Evolutionary conservation across 2,888 invertebrate genomes (phyloP).

Genomic region (Stenurella melanura): DNA sequence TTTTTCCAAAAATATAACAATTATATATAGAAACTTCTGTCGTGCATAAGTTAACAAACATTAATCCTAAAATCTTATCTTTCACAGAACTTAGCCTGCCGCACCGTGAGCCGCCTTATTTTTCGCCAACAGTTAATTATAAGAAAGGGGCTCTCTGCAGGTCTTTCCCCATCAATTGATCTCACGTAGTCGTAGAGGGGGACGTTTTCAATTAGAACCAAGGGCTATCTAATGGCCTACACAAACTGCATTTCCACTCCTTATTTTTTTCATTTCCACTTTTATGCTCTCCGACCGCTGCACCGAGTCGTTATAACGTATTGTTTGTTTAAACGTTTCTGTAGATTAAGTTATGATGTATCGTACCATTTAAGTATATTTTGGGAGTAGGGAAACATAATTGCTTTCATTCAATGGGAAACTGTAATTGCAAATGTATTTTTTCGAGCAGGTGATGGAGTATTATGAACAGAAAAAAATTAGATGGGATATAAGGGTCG

Average conservation of each 20-base stretch:
- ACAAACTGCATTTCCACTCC: constrained; percentile 55
- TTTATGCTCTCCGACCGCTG: constrained; percentile 50
- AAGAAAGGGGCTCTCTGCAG: constrained; percentile 45
- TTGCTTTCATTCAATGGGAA: neutral
- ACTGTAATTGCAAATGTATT: constrained; percentile 10
- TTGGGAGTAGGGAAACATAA: constrained; percentile 4
- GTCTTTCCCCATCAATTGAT: constrained; percentile 53
- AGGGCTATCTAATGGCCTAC: constrained; percentile 61
- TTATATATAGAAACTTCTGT: neutral
- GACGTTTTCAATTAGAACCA: constrained; percentile 55
- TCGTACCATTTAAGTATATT: constrained; percentile 23
- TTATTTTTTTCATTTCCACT: constrained; percentile 50
- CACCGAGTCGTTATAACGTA: constrained; percentile 24
- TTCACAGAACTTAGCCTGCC: neutral
- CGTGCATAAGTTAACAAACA: neutral
- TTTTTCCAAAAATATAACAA: too few species aligned
- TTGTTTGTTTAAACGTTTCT: constrained; percentile 32
- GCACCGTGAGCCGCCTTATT: constrained; percentile 41
- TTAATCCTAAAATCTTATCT: neutral
- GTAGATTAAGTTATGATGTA: constrained; percentile 34
- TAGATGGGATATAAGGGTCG: too few species aligned
- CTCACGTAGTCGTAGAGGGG: constrained; percentile 56
- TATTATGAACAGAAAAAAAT: too few species aligned
- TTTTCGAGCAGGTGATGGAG: too few species aligned
- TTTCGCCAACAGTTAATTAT: constrained; percentile 55